Conservation (phyloP, 2,888 invertebrate species). For the Dolichopus griseipennis region DNA sequence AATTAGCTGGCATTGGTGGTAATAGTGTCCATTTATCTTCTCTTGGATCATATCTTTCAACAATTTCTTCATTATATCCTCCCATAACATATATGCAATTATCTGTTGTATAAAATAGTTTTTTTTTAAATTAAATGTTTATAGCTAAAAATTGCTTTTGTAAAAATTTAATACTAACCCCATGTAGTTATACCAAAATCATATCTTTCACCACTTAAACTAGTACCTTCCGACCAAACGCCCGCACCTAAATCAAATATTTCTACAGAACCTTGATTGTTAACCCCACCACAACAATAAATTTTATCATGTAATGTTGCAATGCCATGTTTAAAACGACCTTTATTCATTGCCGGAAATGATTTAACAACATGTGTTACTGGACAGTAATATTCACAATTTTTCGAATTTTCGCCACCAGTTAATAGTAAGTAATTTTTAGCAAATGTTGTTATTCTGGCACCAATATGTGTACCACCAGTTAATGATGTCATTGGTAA, state of each 20-base stretch:
- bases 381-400: conserved; percentile 10
- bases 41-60: conserved; percentile 10
- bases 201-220: conserved; percentile 9
- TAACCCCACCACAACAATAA: conserved; percentile 10
- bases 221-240: background rate
- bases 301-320: conserved; percentile 9
- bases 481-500: conserved; percentile 12
- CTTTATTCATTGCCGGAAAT: conserved; percentile 6
- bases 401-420: conserved; percentile 11
- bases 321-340: conserved; percentile 7
- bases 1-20: conserved; percentile 7
- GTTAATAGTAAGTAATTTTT: conserved; percentile 9
- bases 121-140: background rate
- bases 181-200: conserved; percentile 9
- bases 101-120: background rate
- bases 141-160: background rate
- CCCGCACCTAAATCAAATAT: conserved; percentile 7
- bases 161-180: background rate
- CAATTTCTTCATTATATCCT: conserved; percentile 8
- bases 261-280: conserved; percentile 9
- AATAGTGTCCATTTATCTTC: background rate
- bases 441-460: conserved; percentile 8
- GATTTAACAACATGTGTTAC: conserved; percentile 8
- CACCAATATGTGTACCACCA: conserved; percentile 8
- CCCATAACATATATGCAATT: conserved; percentile 10